Conservation (phyloP, 2,888 invertebrate genomes). For the Endomychus coccineus region DNA sequence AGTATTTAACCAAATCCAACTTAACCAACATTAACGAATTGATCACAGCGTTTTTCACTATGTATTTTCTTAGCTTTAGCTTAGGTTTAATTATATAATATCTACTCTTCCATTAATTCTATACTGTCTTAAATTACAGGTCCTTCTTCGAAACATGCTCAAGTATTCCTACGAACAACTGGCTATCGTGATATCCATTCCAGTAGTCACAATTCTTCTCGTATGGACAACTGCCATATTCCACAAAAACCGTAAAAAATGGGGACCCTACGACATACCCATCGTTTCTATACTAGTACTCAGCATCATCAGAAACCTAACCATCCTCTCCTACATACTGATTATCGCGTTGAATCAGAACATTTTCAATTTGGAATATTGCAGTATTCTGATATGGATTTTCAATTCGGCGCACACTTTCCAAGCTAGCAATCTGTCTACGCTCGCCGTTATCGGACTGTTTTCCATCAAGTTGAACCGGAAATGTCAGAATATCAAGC, state of each 20-base stretch:
- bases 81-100: no score
- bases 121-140: no score
- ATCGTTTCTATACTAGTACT: conserved; percentile 43
- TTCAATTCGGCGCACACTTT: conserved; percentile 48
- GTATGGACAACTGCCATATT: conserved; percentile 47
- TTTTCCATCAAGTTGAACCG: conserved; percentile 39
- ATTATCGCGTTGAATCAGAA: conserved; percentile 31
- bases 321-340: conserved; percentile 40
- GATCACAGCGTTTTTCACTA: no score
- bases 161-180: conserved; percentile 39
- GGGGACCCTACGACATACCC: conserved; percentile 49
- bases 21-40: no score
- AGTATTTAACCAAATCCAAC: no score
- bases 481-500: conserved; percentile 37
- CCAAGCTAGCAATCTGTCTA: conserved; percentile 47
- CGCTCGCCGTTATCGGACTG: conserved; percentile 45
- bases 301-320: conserved; percentile 41
- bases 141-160: no score
- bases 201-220: conserved; percentile 43
- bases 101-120: no score
- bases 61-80: no score
- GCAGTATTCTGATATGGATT: conserved; percentile 46
- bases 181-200: conserved; percentile 43
- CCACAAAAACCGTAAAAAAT: conserved; percentile 46
- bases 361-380: conserved; percentile 37